Evolutionary conservation across 2,797 vertebrate genomes (phyloP), one percentile per base, ranked within the genome.

Genomic region (Salmo trutta): DNA sequence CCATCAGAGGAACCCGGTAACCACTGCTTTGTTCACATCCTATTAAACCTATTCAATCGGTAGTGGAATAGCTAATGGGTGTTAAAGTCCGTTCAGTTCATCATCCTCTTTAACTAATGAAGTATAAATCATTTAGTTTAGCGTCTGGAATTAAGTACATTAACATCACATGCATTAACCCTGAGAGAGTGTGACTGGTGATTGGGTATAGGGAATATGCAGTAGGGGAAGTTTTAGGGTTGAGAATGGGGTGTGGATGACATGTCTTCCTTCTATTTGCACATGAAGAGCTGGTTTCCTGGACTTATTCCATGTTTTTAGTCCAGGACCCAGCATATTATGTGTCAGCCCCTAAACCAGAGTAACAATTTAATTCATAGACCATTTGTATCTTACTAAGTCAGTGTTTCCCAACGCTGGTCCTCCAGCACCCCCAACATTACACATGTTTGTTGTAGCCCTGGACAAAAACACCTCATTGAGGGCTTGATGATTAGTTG

Each of bases 321-420:
- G 59, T 24, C 2, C 59, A 27, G 21, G 10, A 64, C 59, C 24
- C 14, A 47, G 41, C 3, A 3, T 47, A 47, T 47, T 47, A 12
- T 47, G 41, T 12, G 41, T 47, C 41, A 24, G n/a, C 59, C n/a
- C n/a, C 59, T 64, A 24, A 24, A 87, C 77, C 79, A 76, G 53
- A 77, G 29, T 5, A 68, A 68, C 29, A 68, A 65, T 85, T 83
- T 87, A 82, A 90, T 86, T 85, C 87, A 81, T 66, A 76, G 75
- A 86, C 88, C 88, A 90, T 85, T 88, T 87, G 82, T 83, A 84
- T 84, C 83, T 84, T 78, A 85, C 86, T 82, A 47, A 47, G 41
- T 10, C 8, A 47, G 41, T 47, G 41, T 47, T 47, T 47, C 41
- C 41, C 41, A 47, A 47, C 10, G 8, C 8, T 47, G 41, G 41